These are phyloP conservation scores for Geodia barretti DNA, from an alignment of 37 sponge, comb jelly and placozoan species.

Conservation along the genomic window DNA sequence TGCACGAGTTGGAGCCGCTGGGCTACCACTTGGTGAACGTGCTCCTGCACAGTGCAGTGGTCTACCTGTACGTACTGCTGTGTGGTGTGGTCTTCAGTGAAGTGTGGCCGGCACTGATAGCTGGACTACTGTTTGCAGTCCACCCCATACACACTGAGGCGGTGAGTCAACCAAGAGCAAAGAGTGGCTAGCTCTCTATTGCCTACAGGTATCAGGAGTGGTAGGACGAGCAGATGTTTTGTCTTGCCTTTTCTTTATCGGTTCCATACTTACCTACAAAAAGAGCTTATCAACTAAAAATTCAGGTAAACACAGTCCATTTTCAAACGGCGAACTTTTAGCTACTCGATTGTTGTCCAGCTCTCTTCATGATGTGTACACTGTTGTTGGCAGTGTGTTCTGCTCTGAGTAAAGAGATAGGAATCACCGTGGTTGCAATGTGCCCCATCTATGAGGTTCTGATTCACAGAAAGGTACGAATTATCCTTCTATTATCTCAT, in stretches of 20 bases:
- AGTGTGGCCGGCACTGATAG: slow-evolving; percentile 46
- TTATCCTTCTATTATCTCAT: no score
- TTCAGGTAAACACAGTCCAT: neutral
- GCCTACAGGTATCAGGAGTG: slow-evolving; percentile 76
- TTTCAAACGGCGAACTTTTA: neutral
- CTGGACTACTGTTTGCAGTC: slow-evolving; percentile 60
- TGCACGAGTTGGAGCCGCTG: slow-evolving; percentile 68
- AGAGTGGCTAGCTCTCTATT: neutral
- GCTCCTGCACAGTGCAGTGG: slow-evolving; percentile 67
- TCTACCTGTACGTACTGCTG: slow-evolving; percentile 56
- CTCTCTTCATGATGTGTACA: neutral
- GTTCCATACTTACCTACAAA: slow-evolving; percentile 46
- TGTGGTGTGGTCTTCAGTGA: slow-evolving; percentile 37
- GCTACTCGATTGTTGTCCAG: neutral
- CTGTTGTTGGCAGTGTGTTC: slow-evolving; percentile 51
- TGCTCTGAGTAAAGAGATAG: slow-evolving; percentile 85
- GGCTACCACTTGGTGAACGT: slow-evolving; percentile 88
- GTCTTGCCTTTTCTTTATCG: slow-evolving; percentile 79
- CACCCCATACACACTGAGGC: slow-evolving; percentile 55
- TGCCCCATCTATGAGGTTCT: slow-evolving; percentile 75
- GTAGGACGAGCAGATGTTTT: slow-evolving; percentile 87
- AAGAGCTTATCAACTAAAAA: slow-evolving; percentile 10
- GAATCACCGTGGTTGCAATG: slow-evolving; percentile 85
- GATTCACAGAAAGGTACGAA: slow-evolving; percentile 27
- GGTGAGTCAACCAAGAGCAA: neutral